A percentile compares a stretch with the other conserved stretches of the same genome.
These are phyloP conservation scores for Hylyphantes graminicola DNA, from an alignment of 1,140 invertebrate species.

Conservation along the genomic window DNA sequence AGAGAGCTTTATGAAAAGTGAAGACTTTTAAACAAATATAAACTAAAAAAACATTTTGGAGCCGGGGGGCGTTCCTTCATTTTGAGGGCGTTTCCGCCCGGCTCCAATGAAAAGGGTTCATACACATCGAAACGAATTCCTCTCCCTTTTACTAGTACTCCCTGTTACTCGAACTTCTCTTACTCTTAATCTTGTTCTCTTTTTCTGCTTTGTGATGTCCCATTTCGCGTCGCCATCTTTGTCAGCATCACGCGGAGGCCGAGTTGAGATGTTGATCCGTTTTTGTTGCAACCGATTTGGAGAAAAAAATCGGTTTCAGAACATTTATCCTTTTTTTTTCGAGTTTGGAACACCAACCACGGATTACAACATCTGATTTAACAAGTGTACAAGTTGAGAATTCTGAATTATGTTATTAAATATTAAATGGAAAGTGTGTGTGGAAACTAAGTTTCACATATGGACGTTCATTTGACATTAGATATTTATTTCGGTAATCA, in stretches of 20 bases:
- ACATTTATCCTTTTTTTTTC: not conserved
- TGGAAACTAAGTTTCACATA: no score
- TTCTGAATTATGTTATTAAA: no score
- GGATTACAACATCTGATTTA: not conserved
- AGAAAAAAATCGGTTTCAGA: not conserved
- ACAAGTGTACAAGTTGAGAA: not conserved
- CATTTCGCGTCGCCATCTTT: conserved; percentile 31
- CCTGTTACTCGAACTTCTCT: conserved; percentile 11
- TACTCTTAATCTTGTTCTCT: not conserved
- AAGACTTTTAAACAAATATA: conserved; percentile 36
- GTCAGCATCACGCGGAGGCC: not conserved
- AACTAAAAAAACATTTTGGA: conserved; percentile 38
- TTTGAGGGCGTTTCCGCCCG: no score
- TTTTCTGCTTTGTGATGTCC: conserved; percentile 51
- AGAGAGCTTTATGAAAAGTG: conserved; percentile 50
- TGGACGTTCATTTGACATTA: no score
- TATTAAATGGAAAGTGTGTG: no score
- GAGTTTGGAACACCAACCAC: not conserved
- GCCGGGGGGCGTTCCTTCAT: not conserved
- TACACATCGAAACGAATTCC: conserved; percentile 58
- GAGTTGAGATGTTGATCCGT: not conserved
- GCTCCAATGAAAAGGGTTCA: conserved; percentile 56
- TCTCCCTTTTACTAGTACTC: conserved; percentile 36
- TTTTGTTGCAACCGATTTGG: not conserved
- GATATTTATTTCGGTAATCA: no score